phyloP scores from a whole-genome alignment of 2,797 vertebrate genomes.

The Lagothrix lagotricha region DNA sequence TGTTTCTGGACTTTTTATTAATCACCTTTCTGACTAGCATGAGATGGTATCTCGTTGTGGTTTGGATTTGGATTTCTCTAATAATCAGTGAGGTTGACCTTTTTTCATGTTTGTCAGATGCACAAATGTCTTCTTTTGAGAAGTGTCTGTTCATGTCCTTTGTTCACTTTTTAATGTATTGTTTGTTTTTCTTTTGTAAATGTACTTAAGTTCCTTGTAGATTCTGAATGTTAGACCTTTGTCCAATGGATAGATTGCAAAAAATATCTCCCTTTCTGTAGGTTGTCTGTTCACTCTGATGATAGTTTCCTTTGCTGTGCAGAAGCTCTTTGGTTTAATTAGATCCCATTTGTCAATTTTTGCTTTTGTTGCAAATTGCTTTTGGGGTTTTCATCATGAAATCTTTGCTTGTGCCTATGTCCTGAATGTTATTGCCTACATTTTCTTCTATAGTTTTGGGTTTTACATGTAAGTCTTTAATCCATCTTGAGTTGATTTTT shows the following conservation, averaged over 20 bases:
- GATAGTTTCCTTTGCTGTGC: background rate
- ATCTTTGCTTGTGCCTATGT: background rate
- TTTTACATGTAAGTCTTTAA: background rate
- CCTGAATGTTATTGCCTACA: background rate
- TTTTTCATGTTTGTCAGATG: background rate
- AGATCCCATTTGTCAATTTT: background rate
- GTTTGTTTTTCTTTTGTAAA: background rate
- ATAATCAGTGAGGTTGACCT: background rate
- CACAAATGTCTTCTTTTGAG: background rate
- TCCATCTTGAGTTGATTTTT: background rate
- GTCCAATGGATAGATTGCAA: background rate
- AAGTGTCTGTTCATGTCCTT: too few relatives aligned
- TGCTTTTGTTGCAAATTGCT: background rate
- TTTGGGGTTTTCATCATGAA: background rate
- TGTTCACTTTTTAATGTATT: background rate
- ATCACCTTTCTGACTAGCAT: background rate
- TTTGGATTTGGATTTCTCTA: background rate
- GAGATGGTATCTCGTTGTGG: background rate
- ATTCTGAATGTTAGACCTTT: background rate
- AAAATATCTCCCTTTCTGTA: background rate
- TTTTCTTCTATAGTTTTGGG: background rate
- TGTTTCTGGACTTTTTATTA: background rate
- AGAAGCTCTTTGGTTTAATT: background rate
- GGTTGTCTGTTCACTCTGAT: background rate
- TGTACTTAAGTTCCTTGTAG: background rate